Evolutionary conservation across 2,113 vertebrate species (phyloP).

Genomic region (Pipra filicauda): DNA sequence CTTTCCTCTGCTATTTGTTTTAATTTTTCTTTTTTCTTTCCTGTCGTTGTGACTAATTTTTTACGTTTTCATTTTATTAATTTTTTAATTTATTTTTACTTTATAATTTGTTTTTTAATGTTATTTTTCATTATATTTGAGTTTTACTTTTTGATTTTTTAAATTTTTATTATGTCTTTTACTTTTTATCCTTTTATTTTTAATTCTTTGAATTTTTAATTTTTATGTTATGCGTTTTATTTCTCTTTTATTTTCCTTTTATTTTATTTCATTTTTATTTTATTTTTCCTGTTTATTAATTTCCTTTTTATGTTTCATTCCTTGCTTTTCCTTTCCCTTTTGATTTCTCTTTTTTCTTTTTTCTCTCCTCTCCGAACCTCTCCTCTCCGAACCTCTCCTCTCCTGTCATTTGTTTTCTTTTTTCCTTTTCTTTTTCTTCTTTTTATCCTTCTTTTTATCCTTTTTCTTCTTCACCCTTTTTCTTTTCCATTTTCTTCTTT

Average conservation of each 20-base stretch:
- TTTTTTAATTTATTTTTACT: background rate
- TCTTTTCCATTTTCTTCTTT: too few species aligned
- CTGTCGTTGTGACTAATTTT: background rate
- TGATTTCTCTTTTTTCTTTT: too few species aligned
- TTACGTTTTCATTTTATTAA: background rate
- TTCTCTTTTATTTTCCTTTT: background rate
- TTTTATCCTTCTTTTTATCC: too few species aligned
- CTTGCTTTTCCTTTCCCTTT: slow-evolving; percentile 8
- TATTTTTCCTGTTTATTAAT: background rate
- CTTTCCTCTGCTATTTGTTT: background rate
- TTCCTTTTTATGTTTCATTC: slow-evolving; percentile 40
- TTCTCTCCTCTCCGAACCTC: too few species aligned
- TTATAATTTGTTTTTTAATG: background rate
- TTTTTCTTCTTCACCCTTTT: too few species aligned
- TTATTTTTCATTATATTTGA: background rate
- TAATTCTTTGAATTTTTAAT: background rate
- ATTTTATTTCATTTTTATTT: background rate
- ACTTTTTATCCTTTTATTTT: background rate
- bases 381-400: too few species aligned
- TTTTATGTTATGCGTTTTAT: background rate
- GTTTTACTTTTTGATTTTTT: background rate
- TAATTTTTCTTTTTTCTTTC: background rate
- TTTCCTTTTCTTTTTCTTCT: too few species aligned
- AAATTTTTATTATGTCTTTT: background rate
- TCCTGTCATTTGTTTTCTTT: too few species aligned